Conservation (phyloP, 2,797 vertebrate genomes). For the Diceros bicornis region DNA sequence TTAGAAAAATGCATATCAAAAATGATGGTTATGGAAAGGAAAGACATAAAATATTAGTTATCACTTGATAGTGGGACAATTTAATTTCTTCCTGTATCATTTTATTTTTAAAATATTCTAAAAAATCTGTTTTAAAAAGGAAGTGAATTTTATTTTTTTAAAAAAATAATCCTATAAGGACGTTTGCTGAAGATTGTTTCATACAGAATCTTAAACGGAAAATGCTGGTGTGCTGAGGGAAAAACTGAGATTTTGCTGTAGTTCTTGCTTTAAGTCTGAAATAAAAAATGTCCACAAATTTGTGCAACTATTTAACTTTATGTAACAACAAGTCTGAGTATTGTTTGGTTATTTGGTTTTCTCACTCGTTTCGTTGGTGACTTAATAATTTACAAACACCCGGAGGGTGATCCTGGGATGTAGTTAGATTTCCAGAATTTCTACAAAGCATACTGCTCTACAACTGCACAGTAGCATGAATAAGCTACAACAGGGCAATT, state of each 20-base stretch:
- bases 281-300: background rate
- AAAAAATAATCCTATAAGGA: conserved; percentile 3
- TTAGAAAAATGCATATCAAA: background rate
- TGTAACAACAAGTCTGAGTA: background rate
- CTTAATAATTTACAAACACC: background rate
- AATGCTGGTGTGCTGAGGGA: background rate
- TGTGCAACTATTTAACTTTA: background rate
- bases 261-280: background rate
- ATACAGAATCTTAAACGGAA: background rate
- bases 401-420: background rate
- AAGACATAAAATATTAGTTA: background rate
- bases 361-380: background rate
- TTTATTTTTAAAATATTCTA: background rate
- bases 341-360: background rate
- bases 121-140: background rate
- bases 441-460: background rate
- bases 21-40: background rate
- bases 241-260: background rate
- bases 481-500: background rate
- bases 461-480: background rate
- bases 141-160: background rate
- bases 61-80: background rate
- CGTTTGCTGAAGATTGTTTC: background rate
- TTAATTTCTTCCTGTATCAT: background rate
- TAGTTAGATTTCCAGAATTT: background rate